A percentile compares a stretch with the other conserved stretches of the same genome.
Evolutionary conservation across 30 jellyfish, hydroid and myxozoan species (phyloP).

Genomic region (Aurelia aurita complex sp. Pacific): DNA sequence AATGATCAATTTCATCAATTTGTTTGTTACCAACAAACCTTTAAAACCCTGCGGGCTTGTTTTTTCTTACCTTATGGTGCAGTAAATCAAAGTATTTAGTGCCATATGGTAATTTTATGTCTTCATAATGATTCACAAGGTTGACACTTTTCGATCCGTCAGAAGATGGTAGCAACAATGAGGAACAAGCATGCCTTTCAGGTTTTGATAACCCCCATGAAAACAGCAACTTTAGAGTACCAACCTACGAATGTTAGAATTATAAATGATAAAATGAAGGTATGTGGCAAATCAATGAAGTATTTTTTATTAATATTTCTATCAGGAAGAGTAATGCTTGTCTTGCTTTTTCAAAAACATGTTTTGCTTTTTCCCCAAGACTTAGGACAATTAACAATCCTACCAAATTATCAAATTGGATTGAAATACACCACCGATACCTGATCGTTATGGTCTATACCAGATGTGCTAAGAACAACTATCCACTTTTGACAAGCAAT

Average conservation of each 20-base stretch:
- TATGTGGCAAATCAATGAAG: too few species aligned
- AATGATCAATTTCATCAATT: neutral
- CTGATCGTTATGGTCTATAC: too few species aligned
- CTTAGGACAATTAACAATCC: too few species aligned
- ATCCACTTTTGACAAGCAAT: too few species aligned
- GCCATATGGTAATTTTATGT: conserved; percentile 2
- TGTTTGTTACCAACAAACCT: neutral
- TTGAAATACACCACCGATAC: too few species aligned
- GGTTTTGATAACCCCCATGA: conserved; percentile 35
- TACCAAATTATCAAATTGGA: too few species aligned
- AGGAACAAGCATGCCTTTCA: neutral
- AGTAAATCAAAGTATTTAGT: conserved; percentile 26
- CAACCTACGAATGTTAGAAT: conserved; percentile 4
- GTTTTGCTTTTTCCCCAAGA: too few species aligned
- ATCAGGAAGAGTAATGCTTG: too few species aligned
- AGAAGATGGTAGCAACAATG: neutral
- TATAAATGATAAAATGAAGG: too few species aligned
- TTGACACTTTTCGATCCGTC: conserved; percentile 16
- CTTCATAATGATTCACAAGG: neutral
- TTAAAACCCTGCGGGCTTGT: neutral
- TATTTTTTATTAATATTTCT: too few species aligned
- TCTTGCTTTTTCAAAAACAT: too few species aligned
- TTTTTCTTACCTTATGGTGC: conserved; percentile 20
- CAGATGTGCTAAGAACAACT: too few species aligned
- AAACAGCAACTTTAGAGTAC: conserved; percentile 7